phyloP scores from a whole-genome alignment of 1,140 invertebrate species.

The Nilaparvata lugens region DNA sequence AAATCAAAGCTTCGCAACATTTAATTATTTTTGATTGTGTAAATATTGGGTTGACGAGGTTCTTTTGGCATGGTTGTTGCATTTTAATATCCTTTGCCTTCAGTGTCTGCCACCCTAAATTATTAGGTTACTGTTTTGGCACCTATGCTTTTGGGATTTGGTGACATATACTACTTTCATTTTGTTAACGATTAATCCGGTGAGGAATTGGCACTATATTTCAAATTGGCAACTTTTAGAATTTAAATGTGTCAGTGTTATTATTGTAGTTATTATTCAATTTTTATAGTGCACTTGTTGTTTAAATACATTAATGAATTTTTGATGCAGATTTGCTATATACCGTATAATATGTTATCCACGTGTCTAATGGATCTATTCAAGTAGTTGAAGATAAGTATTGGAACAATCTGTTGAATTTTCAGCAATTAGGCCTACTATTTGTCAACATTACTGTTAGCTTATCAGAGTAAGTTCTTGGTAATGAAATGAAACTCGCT shows the following conservation, averaged over 20 bases:
- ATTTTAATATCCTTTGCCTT: slow-evolving; percentile 11
- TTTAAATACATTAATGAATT: not conserved
- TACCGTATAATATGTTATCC: no score
- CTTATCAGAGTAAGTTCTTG: no score
- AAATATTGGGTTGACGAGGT: slow-evolving; percentile 17
- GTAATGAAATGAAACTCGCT: no score
- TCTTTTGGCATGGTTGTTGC: slow-evolving; percentile 18
- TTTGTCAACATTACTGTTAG: no score
- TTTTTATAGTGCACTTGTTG: slow-evolving; percentile 1
- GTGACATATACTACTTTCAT: not conserved
- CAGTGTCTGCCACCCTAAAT: slow-evolving; percentile 5
- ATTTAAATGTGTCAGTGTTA: not conserved
- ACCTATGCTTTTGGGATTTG: slow-evolving; percentile 11
- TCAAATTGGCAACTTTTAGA: slow-evolving; percentile 2
- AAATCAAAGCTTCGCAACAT: slow-evolving; percentile 1
- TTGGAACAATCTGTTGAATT: no score
- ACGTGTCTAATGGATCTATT: no score
- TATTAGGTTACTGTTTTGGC: slow-evolving; percentile 7
- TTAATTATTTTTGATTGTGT: slow-evolving; percentile 10
- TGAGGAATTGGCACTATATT: not conserved
- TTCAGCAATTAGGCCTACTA: no score
- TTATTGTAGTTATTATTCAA: not conserved
- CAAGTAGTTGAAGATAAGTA: no score
- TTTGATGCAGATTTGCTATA: no score
- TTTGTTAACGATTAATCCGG: not conserved